phyloP scores from a whole-genome alignment of 2,797 vertebrate genomes.

The Babyrousa celebensis region DNA sequence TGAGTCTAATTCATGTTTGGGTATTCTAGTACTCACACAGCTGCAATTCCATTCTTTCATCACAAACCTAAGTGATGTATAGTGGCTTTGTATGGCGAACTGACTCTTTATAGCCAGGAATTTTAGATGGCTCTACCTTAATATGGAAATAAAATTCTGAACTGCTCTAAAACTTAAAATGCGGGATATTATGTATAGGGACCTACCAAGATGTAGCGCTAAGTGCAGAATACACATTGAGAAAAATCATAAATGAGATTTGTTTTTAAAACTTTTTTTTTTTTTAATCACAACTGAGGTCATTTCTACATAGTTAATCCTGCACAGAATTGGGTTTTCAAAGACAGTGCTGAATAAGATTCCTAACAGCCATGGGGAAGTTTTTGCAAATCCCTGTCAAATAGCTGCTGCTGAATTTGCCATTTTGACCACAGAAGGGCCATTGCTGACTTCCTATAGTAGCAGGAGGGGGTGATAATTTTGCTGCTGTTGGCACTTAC shows the following conservation, averaged over 20 bases:
- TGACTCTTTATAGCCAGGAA: conserved; percentile 80
- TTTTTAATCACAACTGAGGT: conserved; percentile 57
- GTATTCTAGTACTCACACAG: conserved; percentile 85
- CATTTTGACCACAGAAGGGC: conserved; percentile 86
- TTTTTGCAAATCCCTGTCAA: conserved; percentile 84
- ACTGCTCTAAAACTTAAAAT: conserved; percentile 71
- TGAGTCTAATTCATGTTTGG: conserved; percentile 86
- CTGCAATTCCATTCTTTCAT: conserved; percentile 85
- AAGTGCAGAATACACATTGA: conserved; percentile 61
- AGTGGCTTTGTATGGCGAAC: conserved; percentile 81
- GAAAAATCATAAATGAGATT: conserved; percentile 64
- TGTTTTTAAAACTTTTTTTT: conserved; percentile 53
- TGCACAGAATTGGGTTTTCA: conserved; percentile 81
- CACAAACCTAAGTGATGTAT: conserved; percentile 83
- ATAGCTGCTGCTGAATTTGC: conserved; percentile 88
- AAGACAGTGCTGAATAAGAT: conserved; percentile 88
- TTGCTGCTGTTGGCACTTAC: conserved; percentile 86
- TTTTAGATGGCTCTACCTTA: conserved; percentile 70
- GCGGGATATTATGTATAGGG: not conserved
- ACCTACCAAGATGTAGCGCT: not conserved
- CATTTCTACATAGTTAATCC: conserved; percentile 78
- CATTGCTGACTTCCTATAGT: conserved; percentile 85
- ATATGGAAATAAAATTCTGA: conserved; percentile 79
- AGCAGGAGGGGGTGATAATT: conserved; percentile 85
- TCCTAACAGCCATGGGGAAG: conserved; percentile 85